Evolutionary conservation across 2,888 invertebrate genomes (phyloP).

Genomic region (Sisyra terminalis): DNA sequence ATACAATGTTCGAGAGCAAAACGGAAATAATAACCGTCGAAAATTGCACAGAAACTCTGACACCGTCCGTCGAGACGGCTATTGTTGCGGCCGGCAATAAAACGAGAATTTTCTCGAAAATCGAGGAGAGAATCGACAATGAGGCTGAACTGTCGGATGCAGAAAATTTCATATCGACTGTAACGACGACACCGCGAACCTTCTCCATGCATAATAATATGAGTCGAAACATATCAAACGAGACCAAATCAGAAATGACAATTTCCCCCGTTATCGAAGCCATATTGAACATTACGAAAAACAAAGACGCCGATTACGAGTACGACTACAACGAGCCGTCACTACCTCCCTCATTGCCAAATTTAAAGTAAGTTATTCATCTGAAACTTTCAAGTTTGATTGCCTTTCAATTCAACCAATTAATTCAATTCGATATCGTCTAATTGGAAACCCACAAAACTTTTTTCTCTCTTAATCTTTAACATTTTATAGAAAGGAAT

Average conservation of each 20-base stretch:
- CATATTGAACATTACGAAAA: constrained; percentile 31
- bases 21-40: constrained; percentile 7
- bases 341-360: constrained; percentile 67
- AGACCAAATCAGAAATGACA: constrained; percentile 19
- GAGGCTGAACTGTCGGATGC: neutral
- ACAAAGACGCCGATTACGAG: constrained; percentile 40
- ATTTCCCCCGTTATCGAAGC: constrained; percentile 29
- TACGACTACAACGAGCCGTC: constrained; percentile 56
- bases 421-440: too few species aligned
- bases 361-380: constrained; percentile 41
- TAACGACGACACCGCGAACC: too few species aligned
- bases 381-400: too few species aligned
- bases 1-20: constrained; percentile 1
- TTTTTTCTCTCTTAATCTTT: too few species aligned
- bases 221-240: too few species aligned
- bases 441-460: too few species aligned
- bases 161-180: neutral
- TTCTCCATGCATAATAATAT: too few species aligned
- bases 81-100: neutral
- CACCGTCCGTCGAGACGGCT: neutral
- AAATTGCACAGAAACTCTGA: constrained; percentile 2
- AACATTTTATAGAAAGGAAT: too few species aligned
- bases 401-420: too few species aligned
- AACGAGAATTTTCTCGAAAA: constrained; percentile 1
- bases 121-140: neutral